Evolutionary conservation across 2,113 vertebrate species (phyloP).

Genomic region (Zosterops hypoxanthus): DNA sequence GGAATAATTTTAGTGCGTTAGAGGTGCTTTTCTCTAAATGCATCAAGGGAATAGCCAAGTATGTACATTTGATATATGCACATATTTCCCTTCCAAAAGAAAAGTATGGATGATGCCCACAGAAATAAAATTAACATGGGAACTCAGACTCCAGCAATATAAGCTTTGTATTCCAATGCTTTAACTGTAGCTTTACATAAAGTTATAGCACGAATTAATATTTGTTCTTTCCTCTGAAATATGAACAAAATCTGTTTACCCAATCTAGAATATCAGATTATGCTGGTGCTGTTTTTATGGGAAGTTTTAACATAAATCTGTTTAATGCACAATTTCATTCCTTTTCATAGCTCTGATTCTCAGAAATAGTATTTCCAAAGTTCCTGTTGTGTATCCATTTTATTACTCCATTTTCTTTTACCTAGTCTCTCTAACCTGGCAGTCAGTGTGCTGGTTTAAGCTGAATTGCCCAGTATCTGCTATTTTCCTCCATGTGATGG

Average conservation of each 20-base stretch:
- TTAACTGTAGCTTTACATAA: constrained; percentile 16
- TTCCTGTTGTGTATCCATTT: constrained; percentile 31
- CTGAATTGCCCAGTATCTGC: constrained; percentile 23
- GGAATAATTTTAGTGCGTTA: background rate
- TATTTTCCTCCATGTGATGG: constrained; percentile 47
- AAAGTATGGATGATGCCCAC: background rate
- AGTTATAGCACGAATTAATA: constrained; percentile 3
- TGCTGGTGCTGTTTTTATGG: background rate
- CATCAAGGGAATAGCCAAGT: background rate
- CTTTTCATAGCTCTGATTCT: background rate
- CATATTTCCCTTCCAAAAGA: background rate
- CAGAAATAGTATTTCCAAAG: constrained; percentile 38
- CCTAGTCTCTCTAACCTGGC: constrained; percentile 10
- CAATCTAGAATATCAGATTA: background rate
- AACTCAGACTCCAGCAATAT: background rate
- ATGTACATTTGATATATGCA: rapidly evolving
- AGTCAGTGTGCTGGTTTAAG: constrained; percentile 5
- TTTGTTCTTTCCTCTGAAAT: constrained; percentile 43
- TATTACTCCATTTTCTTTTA: constrained; percentile 60
- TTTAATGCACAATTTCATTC: background rate
- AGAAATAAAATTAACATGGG: background rate
- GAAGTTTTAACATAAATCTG: background rate
- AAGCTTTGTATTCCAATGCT: constrained; percentile 29
- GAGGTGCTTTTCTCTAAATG: background rate
- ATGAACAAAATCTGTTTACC: constrained; percentile 25